These are phyloP conservation scores for Naso thynnoides DNA, from an alignment of 2,797 vertebrate species.

Conservation along the genomic window DNA sequence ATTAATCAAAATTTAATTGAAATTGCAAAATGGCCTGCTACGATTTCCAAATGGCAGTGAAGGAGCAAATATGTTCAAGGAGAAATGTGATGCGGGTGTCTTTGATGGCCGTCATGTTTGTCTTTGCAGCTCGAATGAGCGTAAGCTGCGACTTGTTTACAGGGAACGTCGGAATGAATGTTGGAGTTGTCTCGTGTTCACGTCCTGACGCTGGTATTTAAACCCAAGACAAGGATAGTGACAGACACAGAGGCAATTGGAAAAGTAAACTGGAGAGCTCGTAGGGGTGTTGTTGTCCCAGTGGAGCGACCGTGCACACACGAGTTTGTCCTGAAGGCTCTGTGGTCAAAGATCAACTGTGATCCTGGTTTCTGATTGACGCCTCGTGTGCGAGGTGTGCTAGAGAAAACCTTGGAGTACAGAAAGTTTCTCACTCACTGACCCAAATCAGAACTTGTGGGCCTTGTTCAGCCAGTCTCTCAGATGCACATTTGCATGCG, in stretches of 20 bases:
- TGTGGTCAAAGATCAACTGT: slow-evolving; percentile 8
- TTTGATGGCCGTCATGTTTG: no score
- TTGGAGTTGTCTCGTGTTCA: neutral
- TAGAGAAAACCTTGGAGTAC: neutral
- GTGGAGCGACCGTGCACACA: neutral
- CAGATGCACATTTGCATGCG: no score
- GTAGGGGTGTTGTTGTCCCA: neutral
- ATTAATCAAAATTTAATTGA: no score
- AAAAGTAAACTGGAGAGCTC: neutral
- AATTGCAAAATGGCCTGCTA: no score
- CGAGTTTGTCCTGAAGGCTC: neutral
- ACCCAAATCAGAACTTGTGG: neutral
- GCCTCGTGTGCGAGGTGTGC: neutral
- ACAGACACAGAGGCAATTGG: neutral
- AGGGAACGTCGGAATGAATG: no score
- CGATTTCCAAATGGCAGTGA: no score
- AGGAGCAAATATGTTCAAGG: no score
- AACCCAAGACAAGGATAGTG: neutral
- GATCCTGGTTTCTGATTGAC: neutral
- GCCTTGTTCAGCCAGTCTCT: no score
- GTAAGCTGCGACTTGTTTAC: neutral
- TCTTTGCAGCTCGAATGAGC: neutral
- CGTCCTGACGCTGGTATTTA: neutral
- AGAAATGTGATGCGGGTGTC: no score
- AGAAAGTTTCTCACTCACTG: neutral